A percentile compares a stretch with the other conserved stretches of the same genome.
phyloP scores from a whole-genome alignment of 1,140 invertebrate species.

The Phthorimaea operculella region DNA sequence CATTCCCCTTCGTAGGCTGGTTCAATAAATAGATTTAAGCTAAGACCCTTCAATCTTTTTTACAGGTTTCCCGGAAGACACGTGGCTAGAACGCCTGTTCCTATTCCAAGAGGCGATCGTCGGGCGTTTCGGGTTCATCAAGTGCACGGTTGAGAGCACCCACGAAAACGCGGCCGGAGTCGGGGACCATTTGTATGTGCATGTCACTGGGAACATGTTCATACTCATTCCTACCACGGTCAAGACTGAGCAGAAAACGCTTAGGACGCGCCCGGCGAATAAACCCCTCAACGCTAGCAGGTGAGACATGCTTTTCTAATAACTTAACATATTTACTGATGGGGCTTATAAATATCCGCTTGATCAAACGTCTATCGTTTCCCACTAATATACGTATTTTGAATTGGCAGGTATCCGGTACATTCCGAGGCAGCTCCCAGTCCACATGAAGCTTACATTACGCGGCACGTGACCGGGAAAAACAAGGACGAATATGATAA shows the following conservation, averaged over 20 bases:
- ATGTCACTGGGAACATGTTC: slow-evolving; percentile 95
- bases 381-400: too few species aligned
- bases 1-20: too few species aligned
- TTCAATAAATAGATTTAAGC: too few species aligned
- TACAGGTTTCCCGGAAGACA: slow-evolving; percentile 82
- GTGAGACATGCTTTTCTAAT: slow-evolving; percentile 28
- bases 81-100: slow-evolving; percentile 78
- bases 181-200: slow-evolving; percentile 79
- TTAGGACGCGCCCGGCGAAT: slow-evolving; percentile 36
- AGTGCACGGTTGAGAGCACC: slow-evolving; percentile 74
- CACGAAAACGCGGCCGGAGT: slow-evolving; percentile 52
- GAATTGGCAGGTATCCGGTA: slow-evolving; percentile 52
- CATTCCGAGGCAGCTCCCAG: slow-evolving; percentile 80
- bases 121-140: slow-evolving; percentile 87
- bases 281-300: slow-evolving; percentile 59
- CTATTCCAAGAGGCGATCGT: slow-evolving; percentile 88
- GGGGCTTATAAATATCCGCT: too few species aligned
- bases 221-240: slow-evolving; percentile 79
- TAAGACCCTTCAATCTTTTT: too few species aligned
- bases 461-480: slow-evolving; percentile 86
- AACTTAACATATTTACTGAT: too few species aligned
- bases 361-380: too few species aligned
- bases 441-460: slow-evolving; percentile 92
- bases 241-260: slow-evolving; percentile 49
- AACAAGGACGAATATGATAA: slow-evolving; percentile 77